Conservation (phyloP, 2,113 vertebrate species). For the Ptychochromis oligacanthus region DNA sequence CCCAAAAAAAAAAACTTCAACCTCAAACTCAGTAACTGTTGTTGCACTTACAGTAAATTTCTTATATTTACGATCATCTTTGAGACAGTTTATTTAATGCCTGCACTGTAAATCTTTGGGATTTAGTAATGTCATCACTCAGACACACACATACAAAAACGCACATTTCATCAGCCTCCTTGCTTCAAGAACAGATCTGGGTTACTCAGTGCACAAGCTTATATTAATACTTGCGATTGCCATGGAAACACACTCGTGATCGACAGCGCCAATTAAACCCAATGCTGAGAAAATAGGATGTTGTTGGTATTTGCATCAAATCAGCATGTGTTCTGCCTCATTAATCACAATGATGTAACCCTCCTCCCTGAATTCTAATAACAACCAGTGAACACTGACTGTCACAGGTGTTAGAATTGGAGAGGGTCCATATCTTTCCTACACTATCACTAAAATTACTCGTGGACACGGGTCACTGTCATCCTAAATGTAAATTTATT, state of each 20-base stretch:
- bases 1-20: not conserved
- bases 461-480: constrained; percentile 34
- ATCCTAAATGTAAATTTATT: constrained; percentile 45
- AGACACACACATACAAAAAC: not conserved
- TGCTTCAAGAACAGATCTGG: constrained; percentile 2
- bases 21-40: not conserved
- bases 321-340: constrained; percentile 44
- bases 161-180: not conserved
- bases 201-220: not conserved
- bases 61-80: not conserved
- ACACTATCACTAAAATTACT: constrained; percentile 28
- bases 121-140: not conserved
- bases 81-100: not conserved
- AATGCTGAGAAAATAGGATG: constrained; percentile 34
- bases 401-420: constrained; percentile 59
- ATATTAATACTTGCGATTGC: constrained; percentile 43
- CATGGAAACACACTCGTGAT: constrained; percentile 41
- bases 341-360: constrained; percentile 47
- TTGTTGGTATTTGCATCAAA: constrained; percentile 53
- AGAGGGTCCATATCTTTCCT: constrained; percentile 39
- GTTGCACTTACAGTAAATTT: not conserved
- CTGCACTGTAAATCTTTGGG: not conserved
- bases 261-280: constrained; percentile 53
- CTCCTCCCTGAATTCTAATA: constrained; percentile 32
- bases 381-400: constrained; percentile 20